Base-by-base conservation (phyloP, 2,888 invertebrate genomes). In the Pyrrhia umbra region DNA sequence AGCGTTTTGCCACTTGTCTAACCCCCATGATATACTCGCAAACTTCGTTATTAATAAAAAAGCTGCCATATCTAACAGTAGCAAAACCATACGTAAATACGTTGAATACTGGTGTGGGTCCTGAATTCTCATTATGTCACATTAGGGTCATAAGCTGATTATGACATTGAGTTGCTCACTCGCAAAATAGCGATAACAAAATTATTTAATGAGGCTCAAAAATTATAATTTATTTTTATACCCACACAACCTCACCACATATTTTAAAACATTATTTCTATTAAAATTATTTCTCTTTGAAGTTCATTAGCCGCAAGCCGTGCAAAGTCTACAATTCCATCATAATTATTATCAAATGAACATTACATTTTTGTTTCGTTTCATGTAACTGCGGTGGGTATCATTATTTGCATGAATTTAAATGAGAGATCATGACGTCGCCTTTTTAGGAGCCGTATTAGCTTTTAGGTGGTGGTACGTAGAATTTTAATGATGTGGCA, bases 261-360 rank as follows among this genome's bases (percentile, higher is more conserved):
- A 16, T n/a, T n/a, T 34, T 34, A n/a, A 65, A 72, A 30, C 18
- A 2, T 37, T 42, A 37, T 8, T 40, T 47, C 30, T 2, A 20
- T n/a, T n/a, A 4, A n/a, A 30, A 54, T 34, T 13, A 43, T 57
- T 54, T 10, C 20, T 27, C 16, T 49, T 8, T 21, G n/a, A 46
- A 55, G 25, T 58, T 72, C 42, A 65, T 77, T 65, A 64, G 10
- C 58, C 55, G 54, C 56, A 69, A 45, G 10, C 63, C 40, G 43
- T 50, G 30, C 20, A 2, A 49, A 68, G 45, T 68, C 49, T 78
- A 49, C 52, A 25, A 63, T 74, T 74, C 49, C 79, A 39, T 54
- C 39, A 52, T 79, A 58, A 75, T 75, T 64, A 75, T 60, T 55
- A 64, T 61, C 60, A 74, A 75, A 75, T 75, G 76, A 75, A 79